Evolutionary conservation across 1,140 invertebrate species (phyloP).

Genomic region (Lepidurus packardi): DNA sequence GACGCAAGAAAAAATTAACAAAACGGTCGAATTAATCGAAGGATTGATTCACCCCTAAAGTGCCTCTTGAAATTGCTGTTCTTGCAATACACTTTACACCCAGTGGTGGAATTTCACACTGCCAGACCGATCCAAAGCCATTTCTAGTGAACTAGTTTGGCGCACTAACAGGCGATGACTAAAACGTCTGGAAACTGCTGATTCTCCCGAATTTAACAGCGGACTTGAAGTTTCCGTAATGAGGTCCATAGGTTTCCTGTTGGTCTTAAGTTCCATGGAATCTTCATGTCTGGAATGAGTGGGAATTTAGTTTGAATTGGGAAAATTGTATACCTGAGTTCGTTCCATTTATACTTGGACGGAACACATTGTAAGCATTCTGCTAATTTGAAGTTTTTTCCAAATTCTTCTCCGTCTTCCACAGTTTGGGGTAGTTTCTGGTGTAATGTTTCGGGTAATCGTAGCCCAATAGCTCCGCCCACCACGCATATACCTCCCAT

Average conservation of each 20-base stretch:
- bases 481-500: constrained; percentile 71
- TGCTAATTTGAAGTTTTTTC: constrained; percentile 68
- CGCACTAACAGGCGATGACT: constrained; percentile 28
- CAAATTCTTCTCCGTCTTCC: constrained; percentile 79
- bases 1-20: constrained; percentile 25
- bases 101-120: constrained; percentile 34
- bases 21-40: constrained; percentile 30
- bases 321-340: not conserved
- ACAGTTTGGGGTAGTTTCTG: constrained; percentile 71
- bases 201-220: not conserved
- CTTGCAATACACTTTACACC: constrained; percentile 29
- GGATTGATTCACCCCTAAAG: not conserved
- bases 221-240: constrained; percentile 18
- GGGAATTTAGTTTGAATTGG: not conserved
- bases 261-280: not conserved
- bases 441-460: constrained; percentile 74
- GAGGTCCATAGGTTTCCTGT: not conserved
- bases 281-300: constrained; percentile 7
- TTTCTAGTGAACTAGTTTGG: constrained; percentile 33
- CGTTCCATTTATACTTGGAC: not conserved
- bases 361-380: constrained; percentile 51
- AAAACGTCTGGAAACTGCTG: constrained; percentile 14
- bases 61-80: constrained; percentile 3
- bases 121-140: constrained; percentile 30
- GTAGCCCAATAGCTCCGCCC: constrained; percentile 67